Conservation (phyloP, 92 coral and sea anemone species). For the Epizoanthus rinbou region DNA sequence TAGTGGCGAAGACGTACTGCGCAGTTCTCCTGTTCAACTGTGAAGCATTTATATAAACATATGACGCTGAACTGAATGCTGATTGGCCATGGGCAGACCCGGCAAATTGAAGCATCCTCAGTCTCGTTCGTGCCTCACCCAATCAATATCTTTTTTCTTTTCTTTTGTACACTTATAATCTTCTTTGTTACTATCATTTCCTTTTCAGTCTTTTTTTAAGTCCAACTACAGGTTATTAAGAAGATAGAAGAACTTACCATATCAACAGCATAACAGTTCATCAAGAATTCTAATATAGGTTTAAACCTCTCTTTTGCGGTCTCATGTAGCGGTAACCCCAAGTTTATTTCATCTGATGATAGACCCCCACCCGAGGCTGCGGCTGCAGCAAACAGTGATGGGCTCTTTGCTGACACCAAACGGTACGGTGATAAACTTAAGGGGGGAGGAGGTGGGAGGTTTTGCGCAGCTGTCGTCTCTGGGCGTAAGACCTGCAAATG, state of each 20-base stretch:
- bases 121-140: no score
- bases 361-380: slow-evolving; percentile 99
- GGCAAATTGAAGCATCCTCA: no score
- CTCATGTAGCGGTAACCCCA: slow-evolving; percentile 81
- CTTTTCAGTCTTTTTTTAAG: no score
- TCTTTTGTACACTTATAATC: no score
- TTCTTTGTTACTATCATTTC: no score
- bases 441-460: slow-evolving; percentile 96
- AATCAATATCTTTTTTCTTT: no score
- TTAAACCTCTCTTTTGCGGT: slow-evolving; percentile 70
- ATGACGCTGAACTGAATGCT: no score
- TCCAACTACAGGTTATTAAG: neutral
- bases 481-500: slow-evolving; percentile 90
- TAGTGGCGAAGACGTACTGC: no score
- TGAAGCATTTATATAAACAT: no score
- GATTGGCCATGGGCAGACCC: no score
- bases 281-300: slow-evolving; percentile 84
- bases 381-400: slow-evolving; percentile 95
- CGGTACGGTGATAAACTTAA: slow-evolving; percentile 94
- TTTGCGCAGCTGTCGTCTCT: slow-evolving; percentile 67
- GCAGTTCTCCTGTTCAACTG: no score
- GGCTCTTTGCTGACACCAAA: slow-evolving; percentile 86
- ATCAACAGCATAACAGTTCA: slow-evolving; percentile 95
- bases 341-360: slow-evolving; percentile 92
- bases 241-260: slow-evolving; percentile 63